Evolutionary conservation across 1,140 invertebrate genomes (phyloP).

Genomic region (Trichoplusia ni): DNA sequence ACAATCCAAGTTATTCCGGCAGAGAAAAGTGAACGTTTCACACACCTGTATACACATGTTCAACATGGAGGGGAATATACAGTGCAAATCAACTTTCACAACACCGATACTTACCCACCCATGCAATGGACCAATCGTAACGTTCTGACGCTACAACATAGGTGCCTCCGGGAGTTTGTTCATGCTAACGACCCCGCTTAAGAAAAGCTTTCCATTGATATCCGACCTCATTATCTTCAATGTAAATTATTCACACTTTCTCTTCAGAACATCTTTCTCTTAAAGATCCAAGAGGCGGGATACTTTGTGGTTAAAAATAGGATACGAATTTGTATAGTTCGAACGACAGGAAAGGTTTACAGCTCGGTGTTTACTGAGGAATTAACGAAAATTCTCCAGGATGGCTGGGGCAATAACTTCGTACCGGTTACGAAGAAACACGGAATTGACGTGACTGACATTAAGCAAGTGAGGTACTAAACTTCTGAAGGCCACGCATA

Average conservation of each 20-base stretch:
- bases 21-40: conserved; percentile 60
- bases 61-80: conserved; percentile 39
- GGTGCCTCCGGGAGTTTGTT: conserved; percentile 34
- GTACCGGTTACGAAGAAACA: conserved; percentile 55
- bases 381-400: conserved; percentile 26
- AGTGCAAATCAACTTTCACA: conserved; percentile 73
- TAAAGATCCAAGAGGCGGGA: background rate
- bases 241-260: conserved; percentile 57
- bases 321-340: background rate
- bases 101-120: conserved; percentile 42
- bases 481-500: conserved; percentile 34
- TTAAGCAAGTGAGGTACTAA: conserved; percentile 40
- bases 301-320: background rate
- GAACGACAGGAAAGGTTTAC: background rate
- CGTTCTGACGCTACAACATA: conserved; percentile 26
- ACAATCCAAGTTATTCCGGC: background rate
- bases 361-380: background rate
- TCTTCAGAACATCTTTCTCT: conserved; percentile 9
- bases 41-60: conserved; percentile 48
- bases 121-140: conserved; percentile 46
- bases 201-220: conserved; percentile 38
- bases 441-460: conserved; percentile 58
- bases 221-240: conserved; percentile 43
- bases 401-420: conserved; percentile 37
- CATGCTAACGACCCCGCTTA: conserved; percentile 23